Evolutionary conservation across 2,888 invertebrate species (phyloP).

Genomic region (Nemurella pictetii): DNA sequence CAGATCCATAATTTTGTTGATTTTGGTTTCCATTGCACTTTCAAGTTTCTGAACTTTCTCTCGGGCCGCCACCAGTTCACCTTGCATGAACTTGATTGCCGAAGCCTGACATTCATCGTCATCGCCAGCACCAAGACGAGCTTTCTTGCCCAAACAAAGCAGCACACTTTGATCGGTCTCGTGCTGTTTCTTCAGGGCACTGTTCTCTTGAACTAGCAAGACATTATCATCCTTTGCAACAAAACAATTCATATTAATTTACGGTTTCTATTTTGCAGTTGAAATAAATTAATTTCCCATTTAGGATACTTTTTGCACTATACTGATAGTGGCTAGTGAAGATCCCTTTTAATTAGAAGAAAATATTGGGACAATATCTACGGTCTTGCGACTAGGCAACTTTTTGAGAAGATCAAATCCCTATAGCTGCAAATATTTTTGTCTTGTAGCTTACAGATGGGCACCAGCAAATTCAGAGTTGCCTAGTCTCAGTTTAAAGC

Average conservation of each 20-base stretch:
- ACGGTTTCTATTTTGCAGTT: no score
- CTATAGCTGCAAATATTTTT: no score
- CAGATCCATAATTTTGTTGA: slow-evolving; percentile 13
- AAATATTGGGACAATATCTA: no score
- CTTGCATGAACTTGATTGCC: slow-evolving; percentile 11
- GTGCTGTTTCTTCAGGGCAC: neutral
- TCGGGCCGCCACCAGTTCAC: neutral
- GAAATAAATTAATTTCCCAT: no score
- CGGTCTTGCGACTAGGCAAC: no score
- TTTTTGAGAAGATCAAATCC: no score
- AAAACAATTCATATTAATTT: neutral
- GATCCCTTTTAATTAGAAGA: no score
- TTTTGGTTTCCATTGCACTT: slow-evolving; percentile 1
- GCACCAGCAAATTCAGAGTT: no score
- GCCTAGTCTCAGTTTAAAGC: no score
- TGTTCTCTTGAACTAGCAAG: slow-evolving; percentile 15
- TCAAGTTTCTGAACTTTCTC: neutral
- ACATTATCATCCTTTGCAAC: neutral
- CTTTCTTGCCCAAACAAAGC: neutral
- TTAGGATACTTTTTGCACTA: no score
- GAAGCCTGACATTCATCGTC: neutral
- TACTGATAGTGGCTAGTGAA: no score
- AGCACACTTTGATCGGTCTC: neutral
- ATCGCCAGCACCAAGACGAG: neutral
- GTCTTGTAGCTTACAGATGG: no score